Evolutionary conservation across 2,113 vertebrate genomes (phyloP).

Genomic region (Todiramphus chloris): DNA sequence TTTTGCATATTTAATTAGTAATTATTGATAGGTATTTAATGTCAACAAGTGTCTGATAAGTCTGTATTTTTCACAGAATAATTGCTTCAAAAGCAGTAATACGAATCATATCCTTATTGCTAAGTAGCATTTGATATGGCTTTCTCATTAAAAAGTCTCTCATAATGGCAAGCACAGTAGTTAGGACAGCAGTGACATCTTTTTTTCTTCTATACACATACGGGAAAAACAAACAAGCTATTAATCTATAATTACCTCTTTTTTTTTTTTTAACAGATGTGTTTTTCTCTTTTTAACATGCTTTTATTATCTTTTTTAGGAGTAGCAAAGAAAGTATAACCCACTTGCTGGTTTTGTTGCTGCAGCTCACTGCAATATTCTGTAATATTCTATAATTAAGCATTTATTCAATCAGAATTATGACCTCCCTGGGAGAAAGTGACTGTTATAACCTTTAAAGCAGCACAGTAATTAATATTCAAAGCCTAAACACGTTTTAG

Average conservation of each 20-base stretch:
- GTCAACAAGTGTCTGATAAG: neutral
- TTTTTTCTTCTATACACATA: neutral
- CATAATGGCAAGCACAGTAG: neutral
- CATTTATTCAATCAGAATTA: neutral
- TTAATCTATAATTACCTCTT: neutral
- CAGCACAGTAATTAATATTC: conserved; percentile 13
- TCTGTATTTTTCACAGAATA: neutral
- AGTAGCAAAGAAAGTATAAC: neutral
- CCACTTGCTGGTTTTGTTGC: neutral
- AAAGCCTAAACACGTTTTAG: neutral
- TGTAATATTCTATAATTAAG: neutral
- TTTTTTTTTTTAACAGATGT: neutral
- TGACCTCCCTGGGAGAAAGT: neutral
- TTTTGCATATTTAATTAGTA: neutral
- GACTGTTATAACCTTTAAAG: neutral
- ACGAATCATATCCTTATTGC: neutral
- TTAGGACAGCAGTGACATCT: neutral
- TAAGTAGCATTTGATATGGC: neutral
- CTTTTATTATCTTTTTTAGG: neutral
- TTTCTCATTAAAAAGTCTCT: neutral
- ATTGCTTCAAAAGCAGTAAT: neutral
- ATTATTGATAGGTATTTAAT: neutral
- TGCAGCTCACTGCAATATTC: neutral
- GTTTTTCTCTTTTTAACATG: neutral
- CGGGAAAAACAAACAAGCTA: neutral